Percentiles rank a stretch among this genome's conserved stretches.
These are phyloP conservation scores for Asobara japonica DNA, from an alignment of 1,140 invertebrate species.

Conservation along the genomic window DNA sequence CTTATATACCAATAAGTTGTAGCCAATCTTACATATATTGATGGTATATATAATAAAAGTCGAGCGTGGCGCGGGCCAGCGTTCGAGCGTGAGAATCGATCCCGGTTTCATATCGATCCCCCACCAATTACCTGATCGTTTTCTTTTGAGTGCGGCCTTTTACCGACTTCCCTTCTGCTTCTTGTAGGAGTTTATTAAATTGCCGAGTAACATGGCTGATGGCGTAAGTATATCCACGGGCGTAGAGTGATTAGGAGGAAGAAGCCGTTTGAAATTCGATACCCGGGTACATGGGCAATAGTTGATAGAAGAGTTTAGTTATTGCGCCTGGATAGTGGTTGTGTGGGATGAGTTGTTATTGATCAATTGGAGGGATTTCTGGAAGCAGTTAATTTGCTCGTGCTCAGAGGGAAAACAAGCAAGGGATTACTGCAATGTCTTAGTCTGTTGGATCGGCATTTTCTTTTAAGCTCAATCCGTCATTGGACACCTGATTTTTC, in stretches of 20 bases:
- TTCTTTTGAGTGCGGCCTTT: slow-evolving; percentile 29
- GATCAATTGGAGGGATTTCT: too few relatives aligned
- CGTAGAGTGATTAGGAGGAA: slow-evolving; percentile 16
- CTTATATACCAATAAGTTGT: slow-evolving; percentile 9
- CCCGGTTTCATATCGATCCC: slow-evolving; percentile 33
- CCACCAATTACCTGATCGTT: slow-evolving; percentile 35
- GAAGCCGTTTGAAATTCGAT: slow-evolving; percentile 15
- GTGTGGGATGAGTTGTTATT: not conserved
- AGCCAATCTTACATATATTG: not conserved
- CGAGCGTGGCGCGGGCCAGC: slow-evolving; percentile 7
- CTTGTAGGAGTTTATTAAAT: slow-evolving; percentile 37
- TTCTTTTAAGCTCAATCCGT: too few relatives aligned
- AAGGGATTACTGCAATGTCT: too few relatives aligned
- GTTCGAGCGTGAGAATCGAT: slow-evolving; percentile 35
- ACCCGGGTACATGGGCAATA: not conserved
- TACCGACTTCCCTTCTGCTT: slow-evolving; percentile 26
- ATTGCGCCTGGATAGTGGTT: not conserved
- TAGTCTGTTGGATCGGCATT: too few relatives aligned
- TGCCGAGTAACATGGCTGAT: slow-evolving; percentile 16
- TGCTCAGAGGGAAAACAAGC: too few relatives aligned
- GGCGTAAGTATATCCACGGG: slow-evolving; percentile 18
- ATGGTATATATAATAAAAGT: slow-evolving; percentile 24
- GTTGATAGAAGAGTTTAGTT: not conserved
- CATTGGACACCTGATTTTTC: too few relatives aligned
- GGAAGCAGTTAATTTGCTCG: too few relatives aligned